These are phyloP conservation scores for Tachysurus vachellii DNA, from an alignment of 2,113 vertebrate genomes.

Conservation along the genomic window DNA sequence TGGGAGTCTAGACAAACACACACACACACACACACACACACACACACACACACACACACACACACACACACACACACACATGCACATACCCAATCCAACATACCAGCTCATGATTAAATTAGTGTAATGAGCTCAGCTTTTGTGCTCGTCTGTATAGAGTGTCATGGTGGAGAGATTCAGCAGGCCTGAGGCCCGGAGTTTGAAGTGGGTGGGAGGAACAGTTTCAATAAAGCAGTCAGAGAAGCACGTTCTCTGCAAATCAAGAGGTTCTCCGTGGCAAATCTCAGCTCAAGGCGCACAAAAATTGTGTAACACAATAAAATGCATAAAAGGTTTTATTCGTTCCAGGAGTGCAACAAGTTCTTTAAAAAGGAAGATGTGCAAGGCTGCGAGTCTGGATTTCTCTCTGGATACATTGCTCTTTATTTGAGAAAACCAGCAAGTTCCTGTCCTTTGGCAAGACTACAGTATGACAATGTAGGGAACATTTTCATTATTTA, in stretches of 20 bases:
- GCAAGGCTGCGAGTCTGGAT: background rate
- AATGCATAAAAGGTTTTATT: background rate
- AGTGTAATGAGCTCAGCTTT: constrained; percentile 49
- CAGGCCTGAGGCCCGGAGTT: constrained; percentile 23
- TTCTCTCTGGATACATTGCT: background rate
- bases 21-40: constrained; percentile 13
- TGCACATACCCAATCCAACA: constrained; percentile 33
- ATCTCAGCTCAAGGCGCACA: background rate
- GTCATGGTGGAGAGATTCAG: constrained; percentile 25
- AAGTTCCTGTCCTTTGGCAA: background rate
- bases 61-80: background rate
- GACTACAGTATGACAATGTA: background rate
- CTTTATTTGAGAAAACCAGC: background rate
- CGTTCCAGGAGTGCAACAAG: constrained; percentile 8
- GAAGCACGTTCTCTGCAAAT: constrained; percentile 8
- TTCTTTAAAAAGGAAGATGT: background rate
- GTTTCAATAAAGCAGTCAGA: constrained; percentile 10
- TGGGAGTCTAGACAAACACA: constrained; percentile 31
- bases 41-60: background rate
- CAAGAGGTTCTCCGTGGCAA: constrained; percentile 5
- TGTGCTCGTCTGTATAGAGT: constrained; percentile 37
- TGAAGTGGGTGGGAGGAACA: constrained; percentile 21
- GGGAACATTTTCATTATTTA: background rate
- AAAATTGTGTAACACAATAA: background rate
- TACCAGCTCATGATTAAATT: constrained; percentile 50